Evolutionary conservation across 2,113 vertebrate species (phyloP).

Genomic region (Chionis minor): DNA sequence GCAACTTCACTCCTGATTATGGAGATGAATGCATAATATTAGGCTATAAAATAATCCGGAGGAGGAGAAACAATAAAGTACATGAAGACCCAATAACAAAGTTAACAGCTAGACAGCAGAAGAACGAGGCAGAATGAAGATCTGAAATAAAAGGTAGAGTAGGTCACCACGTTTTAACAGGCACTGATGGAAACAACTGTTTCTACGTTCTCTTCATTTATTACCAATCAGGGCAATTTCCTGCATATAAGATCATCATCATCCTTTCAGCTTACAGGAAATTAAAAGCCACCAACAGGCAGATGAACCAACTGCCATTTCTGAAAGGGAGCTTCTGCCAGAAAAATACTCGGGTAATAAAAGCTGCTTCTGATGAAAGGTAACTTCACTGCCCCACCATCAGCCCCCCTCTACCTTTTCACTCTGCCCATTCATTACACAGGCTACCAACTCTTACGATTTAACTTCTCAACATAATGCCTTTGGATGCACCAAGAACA

Average conservation of each 20-base stretch:
- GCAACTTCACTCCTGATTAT: background rate
- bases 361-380: background rate
- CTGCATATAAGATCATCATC: background rate
- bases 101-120: background rate
- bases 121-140: background rate
- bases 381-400: background rate
- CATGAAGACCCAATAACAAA: background rate
- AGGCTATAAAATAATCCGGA: background rate
- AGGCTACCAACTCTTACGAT: background rate
- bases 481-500: background rate
- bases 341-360: background rate
- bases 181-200: background rate
- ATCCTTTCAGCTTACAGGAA: background rate
- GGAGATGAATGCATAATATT: background rate
- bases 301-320: background rate
- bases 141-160: background rate
- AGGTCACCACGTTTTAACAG: background rate
- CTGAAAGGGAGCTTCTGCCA: background rate
- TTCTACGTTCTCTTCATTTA: background rate
- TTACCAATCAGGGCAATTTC: background rate
- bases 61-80: background rate
- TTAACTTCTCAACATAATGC: background rate
- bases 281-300: background rate
- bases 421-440: background rate
- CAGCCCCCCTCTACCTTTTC: background rate